A percentile compares a stretch with the other conserved stretches of the same genome.
Evolutionary conservation across 2,797 vertebrate genomes (phyloP).

Genomic region (Tolypeutes matacus): DNA sequence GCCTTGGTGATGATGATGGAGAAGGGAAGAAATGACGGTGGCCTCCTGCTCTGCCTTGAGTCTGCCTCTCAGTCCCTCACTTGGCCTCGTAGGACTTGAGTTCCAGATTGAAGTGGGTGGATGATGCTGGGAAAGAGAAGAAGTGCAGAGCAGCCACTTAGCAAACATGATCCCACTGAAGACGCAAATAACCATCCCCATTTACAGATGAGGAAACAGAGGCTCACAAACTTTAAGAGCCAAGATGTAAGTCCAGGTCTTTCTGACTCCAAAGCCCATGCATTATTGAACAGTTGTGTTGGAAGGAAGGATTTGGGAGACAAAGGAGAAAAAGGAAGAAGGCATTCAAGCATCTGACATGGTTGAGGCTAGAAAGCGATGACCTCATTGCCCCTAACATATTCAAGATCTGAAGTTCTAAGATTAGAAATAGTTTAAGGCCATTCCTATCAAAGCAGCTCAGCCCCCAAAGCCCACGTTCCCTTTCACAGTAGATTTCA

Average conservation of each 20-base stretch:
- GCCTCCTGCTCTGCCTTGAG: no score
- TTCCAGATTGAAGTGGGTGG: background rate
- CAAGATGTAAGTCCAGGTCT: background rate
- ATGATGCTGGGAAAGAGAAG: background rate
- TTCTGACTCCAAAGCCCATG: background rate
- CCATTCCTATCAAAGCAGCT: background rate
- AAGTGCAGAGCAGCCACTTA: background rate
- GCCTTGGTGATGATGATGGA: background rate
- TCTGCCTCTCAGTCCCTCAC: background rate
- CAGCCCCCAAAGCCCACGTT: background rate
- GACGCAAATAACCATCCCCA: background rate
- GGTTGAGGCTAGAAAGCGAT: background rate
- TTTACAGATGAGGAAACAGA: background rate
- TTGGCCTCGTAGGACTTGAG: background rate
- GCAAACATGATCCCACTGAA: background rate
- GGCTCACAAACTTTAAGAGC: background rate
- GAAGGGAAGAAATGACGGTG: background rate
- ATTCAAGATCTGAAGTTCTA: background rate
- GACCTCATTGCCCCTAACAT: background rate
- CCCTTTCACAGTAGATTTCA: background rate
- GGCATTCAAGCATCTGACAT: background rate
- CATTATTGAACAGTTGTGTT: background rate
- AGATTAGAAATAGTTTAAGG: slow-evolving; percentile 32
- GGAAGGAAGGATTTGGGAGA: background rate
- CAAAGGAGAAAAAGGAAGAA: background rate